Evolutionary conservation across 92 coral and sea anemone species (phyloP).

Genomic region (Epizoanthus rinbou): DNA sequence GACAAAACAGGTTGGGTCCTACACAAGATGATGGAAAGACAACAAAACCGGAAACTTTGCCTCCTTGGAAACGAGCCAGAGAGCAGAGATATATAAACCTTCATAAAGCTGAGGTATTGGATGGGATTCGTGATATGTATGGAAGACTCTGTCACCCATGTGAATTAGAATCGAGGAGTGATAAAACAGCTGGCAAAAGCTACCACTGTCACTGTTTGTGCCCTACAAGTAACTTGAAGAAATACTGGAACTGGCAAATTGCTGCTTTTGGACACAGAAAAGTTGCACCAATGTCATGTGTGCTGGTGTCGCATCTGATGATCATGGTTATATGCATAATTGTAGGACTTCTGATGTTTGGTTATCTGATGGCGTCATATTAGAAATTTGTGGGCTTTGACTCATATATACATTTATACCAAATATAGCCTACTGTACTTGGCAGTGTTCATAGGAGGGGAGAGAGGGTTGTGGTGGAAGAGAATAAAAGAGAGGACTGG

Average conservation of each 20-base stretch:
- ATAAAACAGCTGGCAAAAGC: constrained; percentile 65
- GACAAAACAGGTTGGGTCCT: constrained; percentile 62
- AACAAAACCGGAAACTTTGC: constrained; percentile 46
- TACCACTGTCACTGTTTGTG: constrained; percentile 74
- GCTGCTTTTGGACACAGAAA: constrained; percentile 75
- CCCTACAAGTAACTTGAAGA: constrained; percentile 75
- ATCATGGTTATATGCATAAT: constrained; percentile 73
- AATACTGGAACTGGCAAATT: constrained; percentile 85
- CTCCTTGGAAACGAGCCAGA: constrained; percentile 85
- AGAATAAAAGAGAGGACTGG: no score
- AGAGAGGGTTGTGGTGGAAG: no score
- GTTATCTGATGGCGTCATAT: constrained; percentile 68
- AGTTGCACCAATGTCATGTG: constrained; percentile 66
- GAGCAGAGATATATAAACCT: constrained; percentile 72
- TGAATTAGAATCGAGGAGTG: constrained; percentile 72
- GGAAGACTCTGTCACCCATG: constrained; percentile 89
- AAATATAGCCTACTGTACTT: no score
- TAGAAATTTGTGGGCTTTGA: neutral
- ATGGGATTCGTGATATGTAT: constrained; percentile 84
- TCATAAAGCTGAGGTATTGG: constrained; percentile 71
- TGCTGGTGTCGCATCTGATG: constrained; percentile 84
- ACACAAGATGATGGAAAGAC: constrained; percentile 39
- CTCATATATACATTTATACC: no score
- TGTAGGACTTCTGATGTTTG: constrained; percentile 77
- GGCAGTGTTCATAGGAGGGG: no score